Evolutionary conservation across 2,797 vertebrate genomes (phyloP).

Genomic region (Pelobates cultripes): DNA sequence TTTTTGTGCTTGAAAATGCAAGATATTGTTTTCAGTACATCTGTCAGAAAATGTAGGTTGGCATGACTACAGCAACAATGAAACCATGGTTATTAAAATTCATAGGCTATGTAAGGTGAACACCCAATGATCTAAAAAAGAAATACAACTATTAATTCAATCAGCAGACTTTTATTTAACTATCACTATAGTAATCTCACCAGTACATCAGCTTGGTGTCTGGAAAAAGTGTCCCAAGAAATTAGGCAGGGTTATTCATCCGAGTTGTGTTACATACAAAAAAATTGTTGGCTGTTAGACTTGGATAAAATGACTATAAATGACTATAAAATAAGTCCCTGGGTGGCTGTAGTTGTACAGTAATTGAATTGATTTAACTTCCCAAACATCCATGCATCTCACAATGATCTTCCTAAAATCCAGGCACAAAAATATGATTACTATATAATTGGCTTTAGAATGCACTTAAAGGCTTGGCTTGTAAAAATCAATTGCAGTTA

Average conservation of each 20-base stretch:
- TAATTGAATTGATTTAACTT: constrained; percentile 9
- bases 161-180: constrained; percentile 3
- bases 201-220: background rate
- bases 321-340: background rate
- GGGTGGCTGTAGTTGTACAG: background rate
- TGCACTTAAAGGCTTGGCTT: background rate
- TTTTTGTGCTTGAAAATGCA: background rate
- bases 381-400: background rate
- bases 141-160: background rate
- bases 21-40: background rate
- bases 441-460: background rate
- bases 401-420: background rate
- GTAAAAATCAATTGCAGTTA: background rate
- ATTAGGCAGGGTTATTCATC: background rate
- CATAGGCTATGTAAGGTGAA: background rate
- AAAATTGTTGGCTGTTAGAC: background rate
- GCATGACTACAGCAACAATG: background rate
- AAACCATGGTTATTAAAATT: background rate
- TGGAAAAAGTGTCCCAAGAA: background rate
- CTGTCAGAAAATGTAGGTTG: background rate
- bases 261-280: background rate
- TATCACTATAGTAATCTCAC: constrained; percentile 6
- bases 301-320: constrained; percentile 4
- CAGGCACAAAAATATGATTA: background rate
- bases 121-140: background rate